Evolutionary conservation across 2,113 vertebrate species (phyloP), one percentile per base, ranked within the genome.

Genomic region (Orycteropus afer): DNA sequence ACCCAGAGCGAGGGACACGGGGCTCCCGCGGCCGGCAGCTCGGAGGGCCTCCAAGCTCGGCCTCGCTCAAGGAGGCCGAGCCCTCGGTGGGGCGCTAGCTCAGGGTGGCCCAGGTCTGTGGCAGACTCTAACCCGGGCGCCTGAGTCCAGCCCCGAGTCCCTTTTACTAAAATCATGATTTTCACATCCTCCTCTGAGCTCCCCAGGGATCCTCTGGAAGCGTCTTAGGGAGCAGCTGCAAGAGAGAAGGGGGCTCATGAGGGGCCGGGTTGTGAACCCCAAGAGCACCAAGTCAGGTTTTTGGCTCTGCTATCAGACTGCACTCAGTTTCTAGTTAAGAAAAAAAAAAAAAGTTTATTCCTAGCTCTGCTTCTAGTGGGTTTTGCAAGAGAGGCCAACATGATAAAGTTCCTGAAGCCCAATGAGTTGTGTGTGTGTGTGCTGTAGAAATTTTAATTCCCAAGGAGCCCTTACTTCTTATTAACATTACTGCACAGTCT

Each of bases 401-500:
- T 91, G 61, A 91, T 37, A 82, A 93, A 49, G 18, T 80, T 86
- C 69, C 83, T 74, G 93, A 95, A 93, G 49, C 34, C 87, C 94
- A 89, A 67, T 45, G 6, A 69, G 12, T 63, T 61, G 27, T 17
- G 34, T 40, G n/a, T 71, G 69, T 27, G 59, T 61, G 59, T 69
- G 8, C 59, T 79, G 73, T 1, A 61, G 13, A 95, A 91, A 23
- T 76, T 91, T 88, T 86, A 83, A 82, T 92, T 90, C 65, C 81
- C 86, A 93, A 93, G 13, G 34, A 85, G 4, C 34, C 80, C 6
- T 82, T 53, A 57, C 63, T 63, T 71, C 93, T 82, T 63, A 53
- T 74, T 82, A 67, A 49, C 25, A 85, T 45, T 95, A 34, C 77
- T 83, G 61, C 89, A 37, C 2, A 77, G 40, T 89, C 42, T 89